Conservation (phyloP, 2,888 invertebrate species). For the Philaethria dido region DNA sequence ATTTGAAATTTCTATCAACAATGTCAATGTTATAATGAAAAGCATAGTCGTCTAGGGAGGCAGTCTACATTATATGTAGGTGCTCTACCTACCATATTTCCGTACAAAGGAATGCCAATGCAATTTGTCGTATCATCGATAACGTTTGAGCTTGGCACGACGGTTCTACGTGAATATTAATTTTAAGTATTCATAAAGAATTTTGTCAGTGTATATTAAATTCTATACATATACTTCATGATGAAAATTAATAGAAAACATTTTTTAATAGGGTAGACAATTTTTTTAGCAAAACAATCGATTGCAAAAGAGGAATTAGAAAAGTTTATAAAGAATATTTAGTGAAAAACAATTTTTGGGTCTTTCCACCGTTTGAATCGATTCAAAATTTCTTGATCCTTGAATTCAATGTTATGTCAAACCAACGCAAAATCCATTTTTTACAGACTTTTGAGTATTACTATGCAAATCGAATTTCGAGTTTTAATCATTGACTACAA, state of each 20-base stretch:
- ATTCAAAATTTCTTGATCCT: too few species aligned
- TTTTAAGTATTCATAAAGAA: slow-evolving; percentile 9
- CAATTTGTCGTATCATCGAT: slow-evolving; percentile 8
- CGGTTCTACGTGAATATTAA: neutral
- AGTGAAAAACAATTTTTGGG: too few species aligned
- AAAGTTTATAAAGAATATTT: too few species aligned
- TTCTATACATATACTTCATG: neutral
- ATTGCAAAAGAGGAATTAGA: too few species aligned
- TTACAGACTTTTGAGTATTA: too few species aligned
- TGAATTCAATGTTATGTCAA: too few species aligned
- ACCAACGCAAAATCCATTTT: too few species aligned
- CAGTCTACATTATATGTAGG: slow-evolving; percentile 10
- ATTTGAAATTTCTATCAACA: neutral
- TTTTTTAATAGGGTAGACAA: too few species aligned
- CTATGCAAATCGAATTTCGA: too few species aligned
- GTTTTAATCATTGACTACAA: too few species aligned
- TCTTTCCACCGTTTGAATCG: too few species aligned
- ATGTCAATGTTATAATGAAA: neutral
- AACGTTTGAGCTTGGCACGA: slow-evolving; percentile 11
- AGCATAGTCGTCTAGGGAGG: slow-evolving; percentile 1
- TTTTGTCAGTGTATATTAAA: slow-evolving; percentile 4
- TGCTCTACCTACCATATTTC: slow-evolving; percentile 11
- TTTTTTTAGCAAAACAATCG: too few species aligned
- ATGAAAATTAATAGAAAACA: neutral
- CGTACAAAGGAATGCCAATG: slow-evolving; percentile 19